Conservation (phyloP, 1,140 invertebrate genomes). For the Plutomurus gul region DNA sequence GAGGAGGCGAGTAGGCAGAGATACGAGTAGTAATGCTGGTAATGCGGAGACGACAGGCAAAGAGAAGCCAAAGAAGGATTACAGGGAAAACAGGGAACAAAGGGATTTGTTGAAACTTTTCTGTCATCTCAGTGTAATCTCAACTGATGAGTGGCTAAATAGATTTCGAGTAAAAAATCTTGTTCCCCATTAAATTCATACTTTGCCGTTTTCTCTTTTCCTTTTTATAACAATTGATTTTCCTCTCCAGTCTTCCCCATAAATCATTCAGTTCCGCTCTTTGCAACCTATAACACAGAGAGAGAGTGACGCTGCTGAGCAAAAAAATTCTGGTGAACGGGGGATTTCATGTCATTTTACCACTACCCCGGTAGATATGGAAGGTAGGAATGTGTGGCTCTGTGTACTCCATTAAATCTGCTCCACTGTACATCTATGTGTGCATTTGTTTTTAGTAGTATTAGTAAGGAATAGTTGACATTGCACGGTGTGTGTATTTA, state of each 20-base stretch:
- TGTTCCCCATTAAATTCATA: conserved; percentile 42
- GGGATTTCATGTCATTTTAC: too few species aligned
- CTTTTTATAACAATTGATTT: conserved; percentile 41
- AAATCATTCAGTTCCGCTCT: conserved; percentile 39
- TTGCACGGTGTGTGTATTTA: too few species aligned
- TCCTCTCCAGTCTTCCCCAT: conserved; percentile 37
- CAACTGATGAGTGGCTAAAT: conserved; percentile 44
- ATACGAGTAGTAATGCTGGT: too few species aligned
- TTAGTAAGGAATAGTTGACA: too few species aligned
- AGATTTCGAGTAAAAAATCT: conserved; percentile 41
- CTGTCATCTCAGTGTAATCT: conserved; percentile 42
- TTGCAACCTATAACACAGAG: not conserved
- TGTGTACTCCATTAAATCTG: too few species aligned
- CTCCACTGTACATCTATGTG: too few species aligned
- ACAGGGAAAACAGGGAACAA: conserved; percentile 37
- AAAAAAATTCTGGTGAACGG: too few species aligned
- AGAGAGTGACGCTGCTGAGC: not conserved
- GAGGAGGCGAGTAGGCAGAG: not conserved
- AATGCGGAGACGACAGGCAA: conserved; percentile 1
- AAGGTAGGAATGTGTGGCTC: too few species aligned
- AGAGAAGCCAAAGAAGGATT: conserved; percentile 31
- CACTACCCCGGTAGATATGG: too few species aligned
- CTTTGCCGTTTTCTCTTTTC: conserved; percentile 29
- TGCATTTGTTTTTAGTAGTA: too few species aligned
- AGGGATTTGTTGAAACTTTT: conserved; percentile 44